Base-by-base conservation (phyloP, 2,113 vertebrate species). In the Pluvianellus socialis region DNA sequence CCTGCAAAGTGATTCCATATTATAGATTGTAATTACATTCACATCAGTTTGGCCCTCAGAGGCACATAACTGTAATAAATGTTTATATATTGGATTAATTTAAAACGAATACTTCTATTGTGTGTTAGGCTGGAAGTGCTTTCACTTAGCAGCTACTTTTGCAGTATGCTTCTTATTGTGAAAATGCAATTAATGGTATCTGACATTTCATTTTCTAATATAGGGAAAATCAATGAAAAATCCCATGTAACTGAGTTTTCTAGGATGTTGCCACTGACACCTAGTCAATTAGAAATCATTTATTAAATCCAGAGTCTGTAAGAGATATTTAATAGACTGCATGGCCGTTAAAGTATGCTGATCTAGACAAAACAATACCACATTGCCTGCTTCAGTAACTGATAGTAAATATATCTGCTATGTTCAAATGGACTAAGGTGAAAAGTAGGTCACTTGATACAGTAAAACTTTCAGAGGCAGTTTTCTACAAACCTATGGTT, bases 201-300 rank as follows among this genome's bases (percentile, higher is more conserved):
- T 98, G 98, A 97, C 97, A 96, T 97, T 97, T 97, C 91, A 94
- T 97, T 98, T 98, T 98, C 95, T 97, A 95, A 97, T 94, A 91
- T 65, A 97, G 81, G 65, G 86, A 90, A 94, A 98, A 98, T 98
- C 96, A 97, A 95, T 97, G 79, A 89, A 98, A 98, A 96, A 96
- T 96, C 90, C 90, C 67, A 75, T 79, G 71, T 97, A 97, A 96
- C 94, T 95, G 96, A 94, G 65, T 97, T 98, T 98, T 97, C 86
- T 94, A 79, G 88, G 96, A 97, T 94, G 87, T 97, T 97, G 42
- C 81, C 79, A 83, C 91, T 94, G 92, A 96, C 84, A 97, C 59
- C n/a, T 88, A 88, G 77, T 98, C 90, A 97, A 96, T 97, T 97
- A 96, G 61, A 96, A 94, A 92, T 73, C 32, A 75, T 88, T 92